Percentiles rank a stretch among this genome's conserved stretches.
Evolutionary conservation across 2,888 invertebrate species (phyloP).

Genomic region (Coremacera marginata): DNA sequence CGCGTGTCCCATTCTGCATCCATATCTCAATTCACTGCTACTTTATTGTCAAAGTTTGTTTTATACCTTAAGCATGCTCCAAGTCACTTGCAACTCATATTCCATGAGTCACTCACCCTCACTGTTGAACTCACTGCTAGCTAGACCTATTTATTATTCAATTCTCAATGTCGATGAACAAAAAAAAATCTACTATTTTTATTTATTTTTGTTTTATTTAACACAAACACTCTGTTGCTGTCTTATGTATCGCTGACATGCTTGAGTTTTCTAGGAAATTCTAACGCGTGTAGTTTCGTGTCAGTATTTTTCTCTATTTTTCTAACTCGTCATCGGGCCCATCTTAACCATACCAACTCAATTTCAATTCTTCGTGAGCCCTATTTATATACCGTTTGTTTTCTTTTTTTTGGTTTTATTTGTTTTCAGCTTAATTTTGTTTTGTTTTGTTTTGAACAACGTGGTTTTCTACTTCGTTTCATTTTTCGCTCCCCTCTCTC

Average conservation of each 20-base stretch:
- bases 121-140: too few species aligned
- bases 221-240: slow-evolving; percentile 4
- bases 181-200: too few species aligned
- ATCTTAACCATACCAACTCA: too few species aligned
- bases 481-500: not conserved
- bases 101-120: too few species aligned
- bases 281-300: not conserved
- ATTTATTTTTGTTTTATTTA: not conserved
- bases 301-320: not conserved
- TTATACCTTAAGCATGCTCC: too few species aligned
- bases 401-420: not conserved
- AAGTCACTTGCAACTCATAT: too few species aligned
- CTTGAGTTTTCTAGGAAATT: not conserved
- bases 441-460: not conserved
- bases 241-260: not conserved
- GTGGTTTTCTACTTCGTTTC: not conserved
- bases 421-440: not conserved
- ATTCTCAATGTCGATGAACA: too few species aligned
- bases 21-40: too few species aligned
- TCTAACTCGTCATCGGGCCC: not conserved
- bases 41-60: too few species aligned
- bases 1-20: too few species aligned
- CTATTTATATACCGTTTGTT: not conserved
- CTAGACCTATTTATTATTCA: too few species aligned
- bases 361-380: too few species aligned